Evolutionary conservation across 1,140 invertebrate species (phyloP).

Genomic region (Harlomillsia oculata): DNA sequence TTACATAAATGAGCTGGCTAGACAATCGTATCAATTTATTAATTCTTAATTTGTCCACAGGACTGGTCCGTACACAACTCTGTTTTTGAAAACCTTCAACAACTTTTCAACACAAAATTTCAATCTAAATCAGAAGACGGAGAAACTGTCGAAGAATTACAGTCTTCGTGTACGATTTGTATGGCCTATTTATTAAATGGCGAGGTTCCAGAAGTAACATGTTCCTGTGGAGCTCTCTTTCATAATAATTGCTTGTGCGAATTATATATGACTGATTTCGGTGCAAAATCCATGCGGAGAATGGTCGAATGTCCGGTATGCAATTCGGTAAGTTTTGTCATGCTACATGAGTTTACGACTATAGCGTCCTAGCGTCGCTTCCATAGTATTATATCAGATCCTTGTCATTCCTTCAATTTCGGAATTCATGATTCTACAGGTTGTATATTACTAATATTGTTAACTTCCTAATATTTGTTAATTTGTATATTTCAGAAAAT

Average conservation of each 20-base stretch:
- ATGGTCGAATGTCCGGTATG: constrained; percentile 23
- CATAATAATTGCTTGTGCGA: constrained; percentile 22
- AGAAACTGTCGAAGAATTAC: not conserved
- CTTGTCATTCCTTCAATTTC: too few species aligned
- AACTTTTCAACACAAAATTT: constrained; percentile 8
- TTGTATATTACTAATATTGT: too few species aligned
- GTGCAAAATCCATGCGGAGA: not conserved
- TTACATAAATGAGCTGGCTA: not conserved
- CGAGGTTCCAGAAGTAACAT: constrained; percentile 15
- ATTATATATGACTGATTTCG: constrained; percentile 14
- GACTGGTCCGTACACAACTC: constrained; percentile 10
- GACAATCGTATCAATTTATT: not conserved
- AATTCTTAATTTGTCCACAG: constrained; percentile 1
- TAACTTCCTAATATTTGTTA: too few species aligned
- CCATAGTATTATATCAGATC: too few species aligned
- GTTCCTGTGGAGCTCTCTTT: constrained; percentile 14
- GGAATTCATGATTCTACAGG: too few species aligned
- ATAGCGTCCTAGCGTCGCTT: too few species aligned
- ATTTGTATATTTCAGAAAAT: too few species aligned
- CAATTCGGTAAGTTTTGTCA: constrained; percentile 13
- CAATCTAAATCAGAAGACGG: not conserved
- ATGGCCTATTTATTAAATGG: constrained; percentile 17
- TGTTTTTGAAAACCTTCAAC: constrained; percentile 14
- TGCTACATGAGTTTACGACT: too few species aligned
- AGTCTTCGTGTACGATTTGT: constrained; percentile 23